Evolutionary conservation across 2,113 vertebrate species (phyloP).

Genomic region (Caloenas nicobarica): DNA sequence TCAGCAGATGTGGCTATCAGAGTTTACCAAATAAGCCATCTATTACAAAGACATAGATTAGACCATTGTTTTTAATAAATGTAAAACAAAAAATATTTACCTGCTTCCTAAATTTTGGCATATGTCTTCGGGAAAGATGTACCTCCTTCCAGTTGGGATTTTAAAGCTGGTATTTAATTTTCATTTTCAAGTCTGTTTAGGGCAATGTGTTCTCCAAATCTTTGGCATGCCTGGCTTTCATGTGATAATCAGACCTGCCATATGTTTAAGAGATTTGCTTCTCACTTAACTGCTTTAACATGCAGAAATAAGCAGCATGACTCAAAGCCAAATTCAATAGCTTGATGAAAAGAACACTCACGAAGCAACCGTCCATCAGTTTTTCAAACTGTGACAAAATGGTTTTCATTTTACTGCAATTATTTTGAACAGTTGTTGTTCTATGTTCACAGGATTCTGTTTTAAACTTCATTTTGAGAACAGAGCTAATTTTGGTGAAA

Average conservation of each 20-base stretch:
- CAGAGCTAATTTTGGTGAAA: not conserved
- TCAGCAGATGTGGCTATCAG: not conserved
- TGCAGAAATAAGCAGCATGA: constrained; percentile 49
- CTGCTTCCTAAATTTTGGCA: not conserved
- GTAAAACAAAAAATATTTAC: not conserved
- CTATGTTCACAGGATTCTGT: not conserved
- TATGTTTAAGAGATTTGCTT: constrained; percentile 55
- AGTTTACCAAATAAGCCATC: not conserved
- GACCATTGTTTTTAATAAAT: not conserved
- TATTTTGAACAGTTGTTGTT: constrained; percentile 19
- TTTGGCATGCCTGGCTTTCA: constrained; percentile 35
- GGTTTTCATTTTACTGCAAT: constrained; percentile 24
- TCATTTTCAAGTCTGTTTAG: not conserved
- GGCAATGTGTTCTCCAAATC: constrained; percentile 18
- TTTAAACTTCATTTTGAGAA: constrained; percentile 4
- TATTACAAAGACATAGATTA: not conserved
- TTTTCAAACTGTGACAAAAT: constrained; percentile 35
- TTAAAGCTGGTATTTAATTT: constrained; percentile 15
- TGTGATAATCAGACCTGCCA: constrained; percentile 46
- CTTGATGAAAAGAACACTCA: constrained; percentile 45
- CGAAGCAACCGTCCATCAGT: not conserved
- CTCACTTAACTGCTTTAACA: constrained; percentile 44
- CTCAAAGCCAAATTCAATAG: constrained; percentile 38
- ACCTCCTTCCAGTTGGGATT: not conserved
- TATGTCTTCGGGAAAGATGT: not conserved